Evolutionary conservation across 1,140 invertebrate genomes (phyloP), one percentile per base, ranked within the genome.

Genomic region (Zaprionus lachaisei): DNA sequence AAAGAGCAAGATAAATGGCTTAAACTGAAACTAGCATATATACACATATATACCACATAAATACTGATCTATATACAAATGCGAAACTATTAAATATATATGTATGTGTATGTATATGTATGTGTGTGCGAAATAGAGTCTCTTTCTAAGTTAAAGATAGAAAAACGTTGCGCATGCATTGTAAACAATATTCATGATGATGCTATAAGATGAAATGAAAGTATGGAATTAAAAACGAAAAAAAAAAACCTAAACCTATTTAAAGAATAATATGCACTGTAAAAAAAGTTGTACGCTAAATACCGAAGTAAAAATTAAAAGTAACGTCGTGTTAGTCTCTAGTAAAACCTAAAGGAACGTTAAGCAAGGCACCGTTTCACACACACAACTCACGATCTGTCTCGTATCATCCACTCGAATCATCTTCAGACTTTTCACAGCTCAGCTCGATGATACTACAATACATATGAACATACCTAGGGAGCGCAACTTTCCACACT

Each of bases 21-120:
- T 58, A 58, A 66, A 67, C 37, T 49, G 55, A 67, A 67, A 57
- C 41, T 62, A 58, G 34, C 26, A 47, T 65, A 64, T 54, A 57
- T 73, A 70, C 77, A 67, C 61, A 67, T 38, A 56, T 66, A 38
- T 62, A 60, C 71, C 69, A 69, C 64, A 72, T 74, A 83, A 84
- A 84, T 73, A 74, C 82, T 85, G 83, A 89, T 83, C 74, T 78
- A 83, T 80, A 69, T 83, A 79, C 60, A 63, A 70, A 63, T 55
- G 20, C 34, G 60, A 55, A 24, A 55, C 24, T 51, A 72, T 47
- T 65, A 64, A 56, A 68, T 70, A 34, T 57, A 69, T 69, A 55
- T 58, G 11, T 71, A 67, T 72, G 61, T 77, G 38, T 67, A 62
- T 73, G 41, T 57, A 74, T 72, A 79, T 79, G 57, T 83, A 71